phyloP scores from a whole-genome alignment of 1,140 invertebrate species.

The Danaus melanippus region DNA sequence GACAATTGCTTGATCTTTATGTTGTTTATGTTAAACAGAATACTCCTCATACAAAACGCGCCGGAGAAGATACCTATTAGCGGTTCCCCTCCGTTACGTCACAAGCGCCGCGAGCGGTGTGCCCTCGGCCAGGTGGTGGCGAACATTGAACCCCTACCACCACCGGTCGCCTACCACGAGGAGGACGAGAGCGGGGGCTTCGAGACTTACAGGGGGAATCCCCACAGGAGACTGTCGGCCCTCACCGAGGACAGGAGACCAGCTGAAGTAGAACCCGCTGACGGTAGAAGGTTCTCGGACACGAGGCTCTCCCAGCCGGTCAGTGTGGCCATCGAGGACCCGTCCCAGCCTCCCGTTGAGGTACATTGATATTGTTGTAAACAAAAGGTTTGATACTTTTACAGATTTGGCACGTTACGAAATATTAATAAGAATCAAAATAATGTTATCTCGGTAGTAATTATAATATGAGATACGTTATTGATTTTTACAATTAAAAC shows the following conservation, averaged over 20 bases:
- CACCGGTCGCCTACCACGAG: constrained; percentile 51
- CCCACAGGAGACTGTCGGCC: constrained; percentile 47
- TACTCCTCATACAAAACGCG: constrained; percentile 92
- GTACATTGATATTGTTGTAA: too few relatives aligned
- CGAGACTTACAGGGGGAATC: constrained; percentile 58
- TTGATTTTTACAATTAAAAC: too few relatives aligned
- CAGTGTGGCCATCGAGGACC: constrained; percentile 8
- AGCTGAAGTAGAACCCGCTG: constrained; percentile 30
- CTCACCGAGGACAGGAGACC: constrained; percentile 23
- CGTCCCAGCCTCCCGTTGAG: constrained; percentile 7
- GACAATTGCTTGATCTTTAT: too few relatives aligned
- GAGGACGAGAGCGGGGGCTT: constrained; percentile 70
- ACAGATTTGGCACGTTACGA: too few relatives aligned
- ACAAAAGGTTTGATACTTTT: too few relatives aligned
- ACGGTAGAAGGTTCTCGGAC: constrained; percentile 63
- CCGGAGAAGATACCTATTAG: constrained; percentile 79
- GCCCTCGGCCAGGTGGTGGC: constrained; percentile 71
- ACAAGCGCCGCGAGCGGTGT: constrained; percentile 50
- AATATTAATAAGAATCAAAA: too few relatives aligned
- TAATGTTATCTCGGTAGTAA: too few relatives aligned
- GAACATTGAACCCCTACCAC: constrained; percentile 73
- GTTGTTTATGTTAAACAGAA: constrained; percentile 51
- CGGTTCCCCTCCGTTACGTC: constrained; percentile 65
- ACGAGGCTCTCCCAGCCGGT: constrained; percentile 30
- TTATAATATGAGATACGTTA: too few relatives aligned